Evolutionary conservation across 2,888 invertebrate genomes (phyloP), one percentile per base, ranked within the genome.

Genomic region (Arge pagana): DNA sequence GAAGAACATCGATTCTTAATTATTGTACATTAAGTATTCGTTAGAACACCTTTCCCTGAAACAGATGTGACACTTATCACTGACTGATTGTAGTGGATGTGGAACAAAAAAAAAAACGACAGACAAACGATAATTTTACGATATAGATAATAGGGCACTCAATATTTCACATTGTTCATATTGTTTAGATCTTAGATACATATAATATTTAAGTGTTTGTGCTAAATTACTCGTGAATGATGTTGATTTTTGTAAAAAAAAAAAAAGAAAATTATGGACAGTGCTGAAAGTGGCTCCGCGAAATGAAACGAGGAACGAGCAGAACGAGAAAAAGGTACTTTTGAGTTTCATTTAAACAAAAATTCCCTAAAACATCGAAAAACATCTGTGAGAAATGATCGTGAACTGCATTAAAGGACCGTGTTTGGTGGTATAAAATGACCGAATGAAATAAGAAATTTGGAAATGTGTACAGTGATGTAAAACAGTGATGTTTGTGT

Each of bases 381-480:
- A 30, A 43, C 21, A 10, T 31, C 21, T 30, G 30, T 19, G n/a
- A 33, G 24, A 41, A 30, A 56, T 26, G 53, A 53, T 39, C 30
- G 43, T 33, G 33, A 50, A 23, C 15, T 28, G 19, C 35, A 42
- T 28, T 49, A 54, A 61, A 56, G 56, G 64, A 70, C 66, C 66
- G 71, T 67, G 70, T 60, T 62, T 60, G 63, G 65, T 67, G 62
- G 62, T 58, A 60, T 50, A 53, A 45, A 41, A 49, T 24, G 55
- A 52, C 60, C 59, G 51, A 53, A 50, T 28, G 37, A 50, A 52
- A 39, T 52, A 50, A 53, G 54, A 57, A 58, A 53, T 58, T 40
- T 52, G 49, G 62, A 64, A 62, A 62, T 65, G 74, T 75, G 74
- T 72, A 70, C 65, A 75, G 75, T 75, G 74, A 71, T 74, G 72